Base-by-base conservation (phyloP, 2,888 invertebrate genomes). In the Hydrotaea diabolus region DNA sequence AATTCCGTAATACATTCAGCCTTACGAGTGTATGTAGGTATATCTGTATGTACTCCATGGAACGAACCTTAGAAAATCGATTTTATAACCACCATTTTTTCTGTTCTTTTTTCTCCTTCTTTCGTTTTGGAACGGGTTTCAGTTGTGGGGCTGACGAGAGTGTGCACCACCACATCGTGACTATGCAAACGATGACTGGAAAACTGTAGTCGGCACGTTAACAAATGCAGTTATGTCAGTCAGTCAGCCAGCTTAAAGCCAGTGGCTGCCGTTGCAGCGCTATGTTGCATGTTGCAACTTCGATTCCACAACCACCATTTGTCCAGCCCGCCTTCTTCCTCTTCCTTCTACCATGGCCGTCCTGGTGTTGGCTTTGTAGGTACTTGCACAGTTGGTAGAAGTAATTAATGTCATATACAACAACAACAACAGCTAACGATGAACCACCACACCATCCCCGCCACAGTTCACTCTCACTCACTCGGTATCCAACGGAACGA, bases 141-240 rank as follows among this genome's bases (percentile, higher is more conserved):
- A n/a, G 49, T 13, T n/a, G n/a, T n/a, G n/a, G n/a, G n/a, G n/a
- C n/a, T n/a, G n/a, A n/a, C n/a, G n/a, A n/a, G n/a, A n/a, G n/a
- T n/a, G n/a, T n/a, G n/a, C n/a, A n/a, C n/a, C n/a, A n/a, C n/a
- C 26, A 59, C 49, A 71, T 71, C 71, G 71, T 71, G 71, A 71
- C 71, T 71, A 49, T 49, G 23, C 49, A 71, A 71, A 71, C 23
- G 59, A 23, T 13, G 59, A 26, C 3, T 26, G 3, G 23, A 59
- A 59, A 26, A 23, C 59, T 59, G 59, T n/a, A 49, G 15, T 49
- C 49, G n/a, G n/a, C 49, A n/a, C 49, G n/a, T n/a, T 4, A 9
- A 15, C 9, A 77, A 74, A 74, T 59, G 66, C 55, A 71, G 78
- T 78, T 77, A 59, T 75, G 62, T 71, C 75, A 75, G 75, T 79